Evolutionary conservation across 2,797 vertebrate species (phyloP).

Genomic region (Sebastes baramenuke): DNA sequence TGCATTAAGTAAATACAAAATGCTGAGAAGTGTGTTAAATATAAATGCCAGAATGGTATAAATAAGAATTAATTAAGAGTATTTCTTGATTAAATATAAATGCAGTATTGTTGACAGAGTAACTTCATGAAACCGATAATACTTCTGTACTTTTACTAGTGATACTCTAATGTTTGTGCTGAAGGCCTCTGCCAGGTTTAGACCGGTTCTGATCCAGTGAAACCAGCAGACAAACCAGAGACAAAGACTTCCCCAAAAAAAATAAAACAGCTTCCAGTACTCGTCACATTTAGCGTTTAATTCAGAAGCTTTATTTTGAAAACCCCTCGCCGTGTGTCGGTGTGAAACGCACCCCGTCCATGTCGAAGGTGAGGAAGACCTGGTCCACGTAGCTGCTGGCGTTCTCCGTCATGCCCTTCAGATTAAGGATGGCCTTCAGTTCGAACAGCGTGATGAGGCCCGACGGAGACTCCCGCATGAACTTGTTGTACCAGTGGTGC

Average conservation of each 20-base stretch:
- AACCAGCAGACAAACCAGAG: neutral
- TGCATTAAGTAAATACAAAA: too few species aligned
- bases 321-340: neutral
- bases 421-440: conserved; percentile 87
- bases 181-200: neutral
- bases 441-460: conserved; percentile 90
- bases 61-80: too few species aligned
- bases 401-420: conserved; percentile 87
- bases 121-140: too few species aligned
- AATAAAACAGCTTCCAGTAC: neutral
- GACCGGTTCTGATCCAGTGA: neutral
- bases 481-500: conserved; percentile 91
- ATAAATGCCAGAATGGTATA: too few species aligned
- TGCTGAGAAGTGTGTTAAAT: too few species aligned
- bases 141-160: too few species aligned
- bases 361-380: conserved; percentile 91
- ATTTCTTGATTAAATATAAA: too few species aligned
- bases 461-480: conserved; percentile 88
- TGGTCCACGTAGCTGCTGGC: conserved; percentile 88
- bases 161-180: too few species aligned
- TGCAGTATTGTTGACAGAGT: too few species aligned
- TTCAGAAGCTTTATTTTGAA: neutral
- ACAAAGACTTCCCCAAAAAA: neutral
- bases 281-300: neutral
- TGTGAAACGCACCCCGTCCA: conserved; percentile 86